Evolutionary conservation across 2,888 invertebrate genomes (phyloP).

Genomic region (Catonia carolina): DNA sequence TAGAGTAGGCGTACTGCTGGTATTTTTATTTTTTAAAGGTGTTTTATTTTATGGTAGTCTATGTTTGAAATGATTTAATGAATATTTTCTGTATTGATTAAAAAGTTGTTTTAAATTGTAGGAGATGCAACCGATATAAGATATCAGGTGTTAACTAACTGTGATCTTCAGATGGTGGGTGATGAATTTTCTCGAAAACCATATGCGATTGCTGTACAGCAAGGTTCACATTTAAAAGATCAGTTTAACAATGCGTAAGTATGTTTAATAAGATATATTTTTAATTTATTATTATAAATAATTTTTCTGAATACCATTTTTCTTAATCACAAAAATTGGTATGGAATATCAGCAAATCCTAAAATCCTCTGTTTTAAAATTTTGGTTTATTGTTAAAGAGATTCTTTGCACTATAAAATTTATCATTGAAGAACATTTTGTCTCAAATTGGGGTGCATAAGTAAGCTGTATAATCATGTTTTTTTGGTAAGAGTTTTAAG

Average conservation of each 20-base stretch:
- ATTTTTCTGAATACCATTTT: neutral
- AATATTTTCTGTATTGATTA: too few relatives aligned
- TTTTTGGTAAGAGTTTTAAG: too few relatives aligned
- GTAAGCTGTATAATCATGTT: too few relatives aligned
- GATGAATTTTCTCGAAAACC: constrained; percentile 97
- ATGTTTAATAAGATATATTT: neutral
- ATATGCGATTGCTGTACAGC: constrained; percentile 94
- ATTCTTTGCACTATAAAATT: too few relatives aligned
- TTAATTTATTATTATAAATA: constrained; percentile 3
- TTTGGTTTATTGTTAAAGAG: too few relatives aligned
- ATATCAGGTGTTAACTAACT: constrained; percentile 70
- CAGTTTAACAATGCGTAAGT: constrained; percentile 92
- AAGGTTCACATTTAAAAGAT: constrained; percentile 88
- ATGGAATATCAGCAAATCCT: too few relatives aligned
- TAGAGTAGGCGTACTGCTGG: too few relatives aligned
- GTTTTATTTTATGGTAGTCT: too few relatives aligned
- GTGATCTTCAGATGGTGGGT: constrained; percentile 82
- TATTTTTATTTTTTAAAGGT: neutral
- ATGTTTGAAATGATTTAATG: too few relatives aligned
- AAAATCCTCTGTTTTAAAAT: too few relatives aligned
- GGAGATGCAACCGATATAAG: constrained; percentile 91
- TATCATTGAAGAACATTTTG: too few relatives aligned
- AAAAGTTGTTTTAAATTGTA: constrained; percentile 33
- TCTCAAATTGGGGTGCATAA: too few relatives aligned
- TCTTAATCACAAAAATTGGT: neutral